phyloP scores from a whole-genome alignment of 2,113 vertebrate species.

The Aegotheles bennettii region DNA sequence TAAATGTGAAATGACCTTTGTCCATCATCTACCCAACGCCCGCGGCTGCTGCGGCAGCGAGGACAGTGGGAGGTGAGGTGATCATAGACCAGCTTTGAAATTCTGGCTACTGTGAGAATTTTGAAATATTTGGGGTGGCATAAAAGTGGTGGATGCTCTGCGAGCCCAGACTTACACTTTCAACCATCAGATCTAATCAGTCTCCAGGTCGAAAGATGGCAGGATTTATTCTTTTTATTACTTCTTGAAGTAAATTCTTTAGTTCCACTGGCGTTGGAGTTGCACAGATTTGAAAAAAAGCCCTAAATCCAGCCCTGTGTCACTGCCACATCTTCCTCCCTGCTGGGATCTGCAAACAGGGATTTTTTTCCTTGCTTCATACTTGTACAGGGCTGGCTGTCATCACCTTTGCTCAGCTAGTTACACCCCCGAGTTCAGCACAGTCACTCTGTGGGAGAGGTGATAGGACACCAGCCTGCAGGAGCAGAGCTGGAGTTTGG shows the following conservation, averaged over 20 bases:
- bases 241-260: neutral
- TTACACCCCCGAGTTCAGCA: neutral
- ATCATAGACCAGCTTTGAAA: neutral
- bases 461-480: neutral
- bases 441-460: neutral
- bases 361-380: neutral
- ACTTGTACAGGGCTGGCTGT: neutral
- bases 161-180: neutral
- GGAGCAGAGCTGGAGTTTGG: neutral
- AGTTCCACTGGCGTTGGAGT: rapidly evolving
- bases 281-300: neutral
- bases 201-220: neutral
- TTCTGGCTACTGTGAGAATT: neutral
- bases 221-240: neutral
- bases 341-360: neutral
- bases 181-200: neutral
- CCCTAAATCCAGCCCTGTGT: neutral
- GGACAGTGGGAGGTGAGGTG: neutral
- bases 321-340: neutral
- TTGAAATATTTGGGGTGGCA: neutral
- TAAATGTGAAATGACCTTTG: constrained; percentile 55
- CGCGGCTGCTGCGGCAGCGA: neutral
- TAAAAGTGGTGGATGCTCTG: neutral
- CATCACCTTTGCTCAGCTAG: neutral
- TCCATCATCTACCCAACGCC: neutral